Base-by-base conservation (phyloP, 2,888 invertebrate species). In the Cyaniris semiargus region DNA sequence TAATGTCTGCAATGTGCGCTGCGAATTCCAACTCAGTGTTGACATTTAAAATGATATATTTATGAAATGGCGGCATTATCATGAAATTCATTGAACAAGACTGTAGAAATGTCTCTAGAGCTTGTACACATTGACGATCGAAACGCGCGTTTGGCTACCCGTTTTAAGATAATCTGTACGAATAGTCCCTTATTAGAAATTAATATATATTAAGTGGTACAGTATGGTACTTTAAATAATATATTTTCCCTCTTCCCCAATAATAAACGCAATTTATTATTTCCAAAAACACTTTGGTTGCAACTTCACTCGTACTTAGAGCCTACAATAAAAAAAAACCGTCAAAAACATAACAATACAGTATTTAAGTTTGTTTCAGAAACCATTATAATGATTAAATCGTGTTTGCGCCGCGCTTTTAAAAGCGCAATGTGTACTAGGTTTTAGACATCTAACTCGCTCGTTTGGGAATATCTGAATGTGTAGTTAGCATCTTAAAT, bases 21-120 rank as follows among this genome's bases (percentile, higher is more conserved):
- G 48, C 18, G 48, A 15, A 23, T 38, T 21, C 48, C 48, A 48
- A 74, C 15, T 27, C 48, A 75, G 76, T 78, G 80, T 80, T 83
- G 82, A 82, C 81, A 81, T 80, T 83, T 80, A 80, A 81, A 82
- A 74, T 80, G 80, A 81, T 81, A 79, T 81, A 81, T 82, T 82
- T 83, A 83, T 81, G 81, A 83, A 66, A 66, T 31, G 66, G 66
- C 66, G 7, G 66, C 66, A 66, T 66, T 66, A 66, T 66, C 81
- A 81, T 80, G 80, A 81, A 81, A 80, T 80, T 80, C 81, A 81
- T 81, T 82, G 81, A 78, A 66, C 31, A 66, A 18, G 66, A 66
- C 31, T 66, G 60, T 66, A 66, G 66, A 2, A 66, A 18, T 66
- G 31, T 31, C 18, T 15, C 10, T 60, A 60, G 6, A 66, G 66